A percentile compares a stretch with the other conserved stretches of the same genome.
Evolutionary conservation across 2,113 vertebrate species (phyloP).

Genomic region (Procavia capensis): DNA sequence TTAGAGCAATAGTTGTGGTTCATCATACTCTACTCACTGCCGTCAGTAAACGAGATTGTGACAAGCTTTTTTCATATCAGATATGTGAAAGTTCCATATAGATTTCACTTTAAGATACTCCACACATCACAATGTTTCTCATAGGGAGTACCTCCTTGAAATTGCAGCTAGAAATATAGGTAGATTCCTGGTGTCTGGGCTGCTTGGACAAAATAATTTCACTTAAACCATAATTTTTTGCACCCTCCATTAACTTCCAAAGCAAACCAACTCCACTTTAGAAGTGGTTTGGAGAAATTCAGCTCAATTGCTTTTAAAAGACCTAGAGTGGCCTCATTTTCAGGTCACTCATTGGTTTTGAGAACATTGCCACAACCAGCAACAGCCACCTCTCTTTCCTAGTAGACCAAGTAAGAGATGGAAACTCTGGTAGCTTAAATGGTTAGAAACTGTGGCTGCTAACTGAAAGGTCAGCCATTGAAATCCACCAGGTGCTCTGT

Average conservation of each 20-base stretch:
- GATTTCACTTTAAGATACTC: background rate
- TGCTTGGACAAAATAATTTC: background rate
- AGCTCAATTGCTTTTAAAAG: background rate
- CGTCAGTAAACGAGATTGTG: background rate
- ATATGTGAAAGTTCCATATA: too few relatives aligned
- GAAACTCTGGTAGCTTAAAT: too few relatives aligned
- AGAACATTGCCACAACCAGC: background rate
- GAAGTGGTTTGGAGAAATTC: background rate
- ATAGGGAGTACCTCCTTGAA: background rate
- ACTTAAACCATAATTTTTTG: background rate
- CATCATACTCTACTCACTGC: fast-evolving
- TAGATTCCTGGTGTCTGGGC: background rate
- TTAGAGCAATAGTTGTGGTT: background rate
- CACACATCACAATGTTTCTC: background rate
- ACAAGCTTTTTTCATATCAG: background rate
- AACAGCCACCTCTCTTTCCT: background rate
- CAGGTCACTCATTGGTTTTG: background rate
- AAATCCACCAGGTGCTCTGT: too few relatives aligned
- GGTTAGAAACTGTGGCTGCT: too few relatives aligned
- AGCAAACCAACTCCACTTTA: background rate
- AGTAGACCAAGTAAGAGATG: background rate
- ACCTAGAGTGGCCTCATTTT: background rate
- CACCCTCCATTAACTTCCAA: background rate
- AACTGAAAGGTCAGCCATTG: too few relatives aligned
- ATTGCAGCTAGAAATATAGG: background rate